A percentile compares a stretch with the other conserved stretches of the same genome.
Conservation (phyloP, 2,113 vertebrate genomes). For the Tragelaphus strepsiceros region DNA sequence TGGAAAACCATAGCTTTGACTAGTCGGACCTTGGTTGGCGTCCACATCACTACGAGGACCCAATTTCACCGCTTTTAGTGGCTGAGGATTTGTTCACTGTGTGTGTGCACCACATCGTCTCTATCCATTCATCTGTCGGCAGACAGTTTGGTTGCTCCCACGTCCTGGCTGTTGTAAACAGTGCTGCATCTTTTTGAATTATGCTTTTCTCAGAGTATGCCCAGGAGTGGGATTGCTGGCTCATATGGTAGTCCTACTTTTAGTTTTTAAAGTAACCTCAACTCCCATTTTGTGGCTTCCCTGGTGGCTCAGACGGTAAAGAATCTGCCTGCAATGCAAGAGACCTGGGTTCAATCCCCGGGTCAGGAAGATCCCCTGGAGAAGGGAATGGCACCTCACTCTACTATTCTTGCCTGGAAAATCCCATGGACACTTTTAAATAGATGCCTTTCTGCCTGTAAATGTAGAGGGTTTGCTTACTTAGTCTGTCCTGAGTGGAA, state of each 20-base stretch:
- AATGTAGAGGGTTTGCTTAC: background rate
- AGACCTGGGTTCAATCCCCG: background rate
- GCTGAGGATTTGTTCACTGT: accelerated
- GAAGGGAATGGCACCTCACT: background rate
- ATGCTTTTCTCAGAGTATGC: background rate
- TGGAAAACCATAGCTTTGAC: background rate
- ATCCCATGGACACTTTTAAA: background rate
- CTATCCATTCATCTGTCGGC: background rate
- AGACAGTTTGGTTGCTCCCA: background rate
- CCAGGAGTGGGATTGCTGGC: background rate
- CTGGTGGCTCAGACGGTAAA: background rate
- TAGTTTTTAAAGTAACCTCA: background rate
- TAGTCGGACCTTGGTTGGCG: accelerated
- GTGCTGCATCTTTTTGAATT: background rate
- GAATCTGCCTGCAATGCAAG: background rate
- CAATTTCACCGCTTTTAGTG: background rate
- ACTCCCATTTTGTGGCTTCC: background rate
- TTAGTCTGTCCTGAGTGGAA: background rate
- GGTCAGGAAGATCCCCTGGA: background rate
- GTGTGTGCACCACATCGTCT: accelerated
- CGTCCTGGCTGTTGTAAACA: background rate
- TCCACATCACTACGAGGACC: too few species aligned
- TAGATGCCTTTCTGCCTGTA: background rate
- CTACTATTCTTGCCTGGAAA: background rate
- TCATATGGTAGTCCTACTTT: accelerated